Conservation (phyloP, 1,140 invertebrate species). For the Drosophila sp. region DNA sequence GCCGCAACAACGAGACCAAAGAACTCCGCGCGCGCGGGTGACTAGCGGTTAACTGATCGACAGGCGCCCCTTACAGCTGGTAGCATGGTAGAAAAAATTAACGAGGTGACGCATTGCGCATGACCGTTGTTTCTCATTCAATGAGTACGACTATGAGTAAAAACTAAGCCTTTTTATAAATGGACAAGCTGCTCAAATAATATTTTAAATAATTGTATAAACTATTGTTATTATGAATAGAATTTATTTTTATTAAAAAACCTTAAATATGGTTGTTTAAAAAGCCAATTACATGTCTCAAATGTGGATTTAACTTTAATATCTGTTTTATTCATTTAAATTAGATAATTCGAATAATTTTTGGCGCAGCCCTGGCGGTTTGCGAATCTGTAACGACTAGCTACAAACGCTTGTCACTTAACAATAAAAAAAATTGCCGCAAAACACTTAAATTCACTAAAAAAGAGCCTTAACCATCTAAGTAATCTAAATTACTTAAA, state of each 20-base stretch:
- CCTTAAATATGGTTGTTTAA: too few relatives aligned
- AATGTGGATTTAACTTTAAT: not conserved
- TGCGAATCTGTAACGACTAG: too few relatives aligned
- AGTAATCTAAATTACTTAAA: too few relatives aligned
- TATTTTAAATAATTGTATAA: not conserved
- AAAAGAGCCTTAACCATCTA: too few relatives aligned
- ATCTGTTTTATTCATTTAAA: not conserved
- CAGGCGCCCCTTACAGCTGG: slow-evolving; percentile 42
- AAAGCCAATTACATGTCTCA: too few relatives aligned
- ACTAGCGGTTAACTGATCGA: slow-evolving; percentile 53
- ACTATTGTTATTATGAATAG: not conserved
- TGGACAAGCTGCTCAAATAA: too few relatives aligned
- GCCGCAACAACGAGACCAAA: slow-evolving; percentile 26
- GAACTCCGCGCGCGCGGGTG: slow-evolving; percentile 52
- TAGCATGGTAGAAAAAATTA: slow-evolving; percentile 21
- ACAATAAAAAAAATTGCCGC: too few relatives aligned
- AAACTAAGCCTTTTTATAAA: not conserved
- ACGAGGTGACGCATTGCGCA: slow-evolving; percentile 42
- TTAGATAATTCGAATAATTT: not conserved
- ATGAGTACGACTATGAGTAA: not conserved
- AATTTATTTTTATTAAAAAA: not conserved
- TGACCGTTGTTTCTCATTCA: slow-evolving; percentile 3
- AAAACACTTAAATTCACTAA: too few relatives aligned
- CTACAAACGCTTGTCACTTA: too few relatives aligned
- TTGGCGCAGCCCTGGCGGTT: not conserved